Evolutionary conservation across 2,113 vertebrate genomes (phyloP).

Genomic region (Cathartes aura): DNA sequence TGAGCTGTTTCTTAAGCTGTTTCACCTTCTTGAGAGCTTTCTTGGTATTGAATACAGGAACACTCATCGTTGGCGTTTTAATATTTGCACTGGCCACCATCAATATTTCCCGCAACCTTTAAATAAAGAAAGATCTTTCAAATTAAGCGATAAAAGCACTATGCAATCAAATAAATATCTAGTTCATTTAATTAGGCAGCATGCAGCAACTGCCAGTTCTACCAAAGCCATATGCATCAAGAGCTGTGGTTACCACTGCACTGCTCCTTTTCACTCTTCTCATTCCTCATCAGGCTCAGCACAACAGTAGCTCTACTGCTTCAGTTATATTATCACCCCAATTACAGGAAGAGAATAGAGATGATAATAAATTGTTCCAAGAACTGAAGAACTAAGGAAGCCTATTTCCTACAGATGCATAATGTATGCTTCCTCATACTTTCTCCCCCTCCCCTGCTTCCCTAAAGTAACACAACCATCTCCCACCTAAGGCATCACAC

Average conservation of each 20-base stretch:
- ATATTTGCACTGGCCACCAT: conserved; percentile 92
- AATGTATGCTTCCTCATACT: background rate
- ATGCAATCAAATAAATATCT: background rate
- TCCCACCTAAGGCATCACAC: background rate
- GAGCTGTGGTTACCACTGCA: background rate
- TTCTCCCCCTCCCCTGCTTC: background rate
- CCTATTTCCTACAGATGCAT: background rate
- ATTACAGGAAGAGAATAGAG: background rate
- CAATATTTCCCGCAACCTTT: conserved; percentile 92
- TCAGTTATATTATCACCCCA: background rate
- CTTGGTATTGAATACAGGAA: conserved; percentile 88
- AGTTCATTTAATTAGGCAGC: background rate
- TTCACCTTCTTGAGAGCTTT: conserved; percentile 87
- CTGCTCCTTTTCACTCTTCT: background rate
- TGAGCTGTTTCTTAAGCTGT: conserved; percentile 85
- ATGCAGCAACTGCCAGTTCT: background rate
- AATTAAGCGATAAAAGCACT: background rate
- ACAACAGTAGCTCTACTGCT: background rate
- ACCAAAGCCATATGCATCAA: background rate
- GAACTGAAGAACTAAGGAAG: background rate
- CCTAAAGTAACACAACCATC: background rate
- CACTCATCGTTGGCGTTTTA: conserved; percentile 95
- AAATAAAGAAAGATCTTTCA: background rate
- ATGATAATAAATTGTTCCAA: background rate
- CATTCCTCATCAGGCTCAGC: background rate